Base-by-base conservation (phyloP, 2,888 invertebrate species). In the Hipparchia semele region DNA sequence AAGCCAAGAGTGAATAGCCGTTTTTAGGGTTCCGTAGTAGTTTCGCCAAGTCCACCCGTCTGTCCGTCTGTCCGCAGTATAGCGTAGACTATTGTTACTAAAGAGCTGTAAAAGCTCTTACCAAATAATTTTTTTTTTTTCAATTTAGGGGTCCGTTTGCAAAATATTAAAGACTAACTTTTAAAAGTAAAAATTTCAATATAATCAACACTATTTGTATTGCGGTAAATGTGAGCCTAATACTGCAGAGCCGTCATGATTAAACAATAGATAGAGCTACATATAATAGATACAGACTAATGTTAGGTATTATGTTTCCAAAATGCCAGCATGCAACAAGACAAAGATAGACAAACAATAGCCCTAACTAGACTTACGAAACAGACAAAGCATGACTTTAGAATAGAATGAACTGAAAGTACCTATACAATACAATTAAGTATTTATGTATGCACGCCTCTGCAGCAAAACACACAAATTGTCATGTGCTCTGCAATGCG, bases 401-500 rank as follows among this genome's bases (percentile, higher is more conserved):
- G 10, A 68, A 10, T 49, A 12, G 49, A 23, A 46, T 59, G 45
- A 39, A 68, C 59, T 59, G 49, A 59, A 59, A 49, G 68, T 60
- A 23, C 39, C 39, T 39, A 39, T 39, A 5, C 39, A 39, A 39
- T 60, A 23, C 33, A 49, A 68, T 60, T 68, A 51, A 60, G 59
- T 68, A 68, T 60, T 59, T 58, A 56, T 46, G 46, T 60, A 68
- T 58, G 68, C 68, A 68, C 68, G 68, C 68, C 68, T 68, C 68
- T 68, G 68, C 68, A 59, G 68, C 68, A n/a, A 60, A 68, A 68
- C 68, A 68, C 64, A 23, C 64, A 58, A 49, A 67, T 60, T 68
- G 49, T 59, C 68, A 68, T 59, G 68, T 68, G 59, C 68, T 51
- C 68, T 60, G 68, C 68, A 68, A 68, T 68, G 59, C 68, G 68